These are phyloP conservation scores for Mobula birostris DNA, from an alignment of 2,113 vertebrate genomes.

Conservation along the genomic window DNA sequence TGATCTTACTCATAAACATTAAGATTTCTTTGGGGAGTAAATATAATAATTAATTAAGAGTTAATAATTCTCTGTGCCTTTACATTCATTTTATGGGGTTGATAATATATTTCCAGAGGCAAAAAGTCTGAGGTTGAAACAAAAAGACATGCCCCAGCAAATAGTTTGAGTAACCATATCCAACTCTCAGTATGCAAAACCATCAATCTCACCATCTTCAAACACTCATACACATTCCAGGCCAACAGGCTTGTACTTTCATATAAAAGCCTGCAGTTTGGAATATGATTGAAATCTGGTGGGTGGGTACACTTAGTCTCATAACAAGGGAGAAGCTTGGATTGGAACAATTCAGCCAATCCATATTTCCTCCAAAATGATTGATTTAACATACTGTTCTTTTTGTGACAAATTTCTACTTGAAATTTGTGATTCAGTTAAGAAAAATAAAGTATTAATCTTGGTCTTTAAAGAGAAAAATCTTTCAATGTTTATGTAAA, in stretches of 20 bases:
- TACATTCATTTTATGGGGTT: slow-evolving; percentile 76
- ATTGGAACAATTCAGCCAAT: slow-evolving; percentile 72
- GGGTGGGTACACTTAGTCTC: slow-evolving; percentile 69
- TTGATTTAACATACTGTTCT: slow-evolving; percentile 54
- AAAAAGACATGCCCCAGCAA: slow-evolving; percentile 82
- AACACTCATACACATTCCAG: slow-evolving; percentile 69
- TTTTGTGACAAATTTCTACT: slow-evolving; percentile 66
- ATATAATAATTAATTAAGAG: slow-evolving; percentile 57
- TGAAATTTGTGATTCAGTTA: slow-evolving; percentile 68
- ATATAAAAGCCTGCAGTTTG: slow-evolving; percentile 61
- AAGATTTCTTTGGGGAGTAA: slow-evolving; percentile 1
- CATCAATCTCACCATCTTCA: slow-evolving; percentile 68
- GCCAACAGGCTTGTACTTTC: slow-evolving; percentile 65
- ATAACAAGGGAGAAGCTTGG: slow-evolving; percentile 74
- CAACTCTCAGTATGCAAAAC: slow-evolving; percentile 42
- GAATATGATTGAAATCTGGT: slow-evolving; percentile 70
- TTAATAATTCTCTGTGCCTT: slow-evolving; percentile 69
- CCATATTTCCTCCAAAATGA: slow-evolving; percentile 75
- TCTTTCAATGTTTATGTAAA: slow-evolving; percentile 53
- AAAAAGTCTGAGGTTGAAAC: slow-evolving; percentile 73
- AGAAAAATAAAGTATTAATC: slow-evolving; percentile 70
- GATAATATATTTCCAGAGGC: slow-evolving; percentile 75
- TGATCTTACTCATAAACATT: slow-evolving; percentile 11
- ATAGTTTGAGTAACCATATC: slow-evolving; percentile 64
- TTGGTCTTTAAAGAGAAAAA: slow-evolving; percentile 64